Evolutionary conservation across 2,888 invertebrate genomes (phyloP), one percentile per base, ranked within the genome.

Genomic region (Cantharis rustica): DNA sequence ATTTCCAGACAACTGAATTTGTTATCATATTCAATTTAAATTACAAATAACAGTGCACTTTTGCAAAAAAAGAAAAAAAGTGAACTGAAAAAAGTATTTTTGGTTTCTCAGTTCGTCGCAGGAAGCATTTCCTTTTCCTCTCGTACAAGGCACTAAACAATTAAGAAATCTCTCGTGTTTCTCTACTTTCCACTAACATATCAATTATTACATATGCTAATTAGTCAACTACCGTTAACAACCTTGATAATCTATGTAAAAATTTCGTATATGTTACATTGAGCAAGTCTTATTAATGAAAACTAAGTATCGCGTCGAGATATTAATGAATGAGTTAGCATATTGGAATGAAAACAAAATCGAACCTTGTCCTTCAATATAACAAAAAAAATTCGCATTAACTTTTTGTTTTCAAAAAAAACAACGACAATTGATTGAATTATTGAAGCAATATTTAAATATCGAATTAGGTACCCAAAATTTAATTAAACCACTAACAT

Each of bases 291-390:
- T 66, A 66, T 66, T 17, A 66, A 66, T 66, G 64, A 66, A 66
- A 66, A 66, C 4, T 47, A n/a, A 47, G 47, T 47, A 47, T 13
- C n/a, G 47, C n/a, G 47, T 47, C 2, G n/a, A 47, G n/a, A 47
- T 66, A 23, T 66, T 66, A 66, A 66, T 66, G 64, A 66, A 66
- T 66, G 64, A 66, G 64, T 66, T 20, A 20, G 64, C 63, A 66
- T 11, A 66, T 66, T 20, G 20, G 64, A 20, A 16, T 66, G 11
- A 66, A 20, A 23, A 66, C 17, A 20, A 66, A 66, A 66, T 23
- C 17, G 23, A 66, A 66, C 16, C 23, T 66, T 23, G 64, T 66
- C 64, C 64, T 66, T 66, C 64, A 20, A 16, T 66, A 5, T 16
- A n/a, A 16, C 16, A 2, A 16, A 66, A 66, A 66, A 64, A 66